A percentile compares a stretch with the other conserved stretches of the same genome.
Conservation (phyloP, 64 coral and sea anemone species). For the Orbicella faveolata region DNA sequence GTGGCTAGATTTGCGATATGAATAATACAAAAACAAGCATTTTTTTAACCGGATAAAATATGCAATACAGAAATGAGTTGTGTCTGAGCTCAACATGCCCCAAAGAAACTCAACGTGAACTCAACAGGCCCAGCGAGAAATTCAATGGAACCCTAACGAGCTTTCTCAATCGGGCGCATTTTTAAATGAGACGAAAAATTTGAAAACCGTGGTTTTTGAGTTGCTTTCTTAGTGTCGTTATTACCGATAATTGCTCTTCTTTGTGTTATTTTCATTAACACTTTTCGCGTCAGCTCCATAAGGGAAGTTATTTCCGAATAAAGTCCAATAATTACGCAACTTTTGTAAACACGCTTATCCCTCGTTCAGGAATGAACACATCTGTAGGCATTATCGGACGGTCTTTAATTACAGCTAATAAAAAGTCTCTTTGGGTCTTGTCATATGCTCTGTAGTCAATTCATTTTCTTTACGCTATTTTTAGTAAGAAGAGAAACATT, state of each 20-base stretch:
- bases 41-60: not conserved
- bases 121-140: not conserved
- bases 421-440: not conserved
- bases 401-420: not conserved
- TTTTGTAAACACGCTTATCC: conserved; percentile 1
- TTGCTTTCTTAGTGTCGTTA: not conserved
- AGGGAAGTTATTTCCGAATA: not conserved
- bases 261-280: conserved; percentile 19
- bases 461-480: not conserved
- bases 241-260: not conserved
- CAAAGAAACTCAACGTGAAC: not conserved
- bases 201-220: not conserved
- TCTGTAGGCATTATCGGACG: not conserved
- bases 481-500: not conserved
- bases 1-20: not conserved
- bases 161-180: not conserved
- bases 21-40: not conserved
- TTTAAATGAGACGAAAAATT: not conserved
- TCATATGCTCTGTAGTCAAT: not conserved
- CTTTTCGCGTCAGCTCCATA: not conserved
- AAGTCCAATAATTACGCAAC: conserved; percentile 6
- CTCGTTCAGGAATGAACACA: not conserved
- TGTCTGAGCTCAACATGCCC: not conserved
- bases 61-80: not conserved
- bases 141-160: not conserved